These are phyloP conservation scores for Drosophila sproati DNA, from an alignment of 1,140 invertebrate genomes.

Conservation along the genomic window DNA sequence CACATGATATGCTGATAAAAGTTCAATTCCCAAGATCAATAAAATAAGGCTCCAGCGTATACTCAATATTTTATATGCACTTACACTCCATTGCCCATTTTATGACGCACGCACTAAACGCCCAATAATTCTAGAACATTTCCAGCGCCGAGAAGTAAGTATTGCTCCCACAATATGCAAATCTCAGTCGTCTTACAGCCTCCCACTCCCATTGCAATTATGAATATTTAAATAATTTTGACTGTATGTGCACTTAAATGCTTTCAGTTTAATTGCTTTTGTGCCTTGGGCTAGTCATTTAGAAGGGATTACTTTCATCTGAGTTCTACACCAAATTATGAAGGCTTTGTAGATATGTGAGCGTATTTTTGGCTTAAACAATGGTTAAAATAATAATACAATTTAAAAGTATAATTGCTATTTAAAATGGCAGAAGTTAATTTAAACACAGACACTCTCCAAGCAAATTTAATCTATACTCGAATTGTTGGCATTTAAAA, in stretches of 20 bases:
- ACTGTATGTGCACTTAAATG: conserved; percentile 64
- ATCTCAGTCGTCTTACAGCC: conserved; percentile 32
- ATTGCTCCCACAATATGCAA: conserved; percentile 25
- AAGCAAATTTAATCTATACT: not conserved
- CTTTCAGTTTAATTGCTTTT: conserved; percentile 70
- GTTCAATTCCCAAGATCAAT: conserved; percentile 30
- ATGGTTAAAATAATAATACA: not conserved
- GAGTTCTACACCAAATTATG: conserved; percentile 7
- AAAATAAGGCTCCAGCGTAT: conserved; percentile 18
- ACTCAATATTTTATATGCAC: conserved; percentile 27
- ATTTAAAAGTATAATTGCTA: not conserved
- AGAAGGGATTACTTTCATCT: conserved; percentile 17
- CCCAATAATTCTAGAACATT: conserved; percentile 19
- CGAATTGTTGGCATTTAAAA: not conserved
- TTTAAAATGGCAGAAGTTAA: not conserved
- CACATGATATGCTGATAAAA: conserved; percentile 41
- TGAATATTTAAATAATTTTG: conserved; percentile 68
- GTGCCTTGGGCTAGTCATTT: conserved; percentile 13
- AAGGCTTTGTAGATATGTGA: conserved; percentile 3
- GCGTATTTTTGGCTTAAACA: conserved; percentile 1
- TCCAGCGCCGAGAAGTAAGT: not conserved
- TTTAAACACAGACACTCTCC: not conserved
- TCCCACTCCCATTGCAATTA: conserved; percentile 43
- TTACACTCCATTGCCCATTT: conserved; percentile 41
- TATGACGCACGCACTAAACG: conserved; percentile 25